These are phyloP conservation scores for Coranthus polyacanthus DNA, from an alignment of 2,797 vertebrate species.

Conservation along the genomic window DNA sequence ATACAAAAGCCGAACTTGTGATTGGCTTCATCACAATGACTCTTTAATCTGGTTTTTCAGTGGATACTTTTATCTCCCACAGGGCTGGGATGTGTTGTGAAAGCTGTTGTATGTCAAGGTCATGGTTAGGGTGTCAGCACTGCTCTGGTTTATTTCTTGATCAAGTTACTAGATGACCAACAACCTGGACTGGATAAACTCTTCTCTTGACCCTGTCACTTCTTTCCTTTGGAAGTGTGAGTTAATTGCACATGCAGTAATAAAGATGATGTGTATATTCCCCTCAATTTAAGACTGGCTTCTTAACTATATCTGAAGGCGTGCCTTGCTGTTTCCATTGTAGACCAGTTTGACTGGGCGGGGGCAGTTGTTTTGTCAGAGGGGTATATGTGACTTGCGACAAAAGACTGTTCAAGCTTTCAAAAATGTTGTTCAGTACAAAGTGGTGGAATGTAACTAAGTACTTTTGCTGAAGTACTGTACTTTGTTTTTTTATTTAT, in stretches of 20 bases:
- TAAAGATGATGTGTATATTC: conserved; percentile 1
- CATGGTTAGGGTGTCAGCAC: conserved; percentile 34
- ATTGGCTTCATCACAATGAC: conserved; percentile 5
- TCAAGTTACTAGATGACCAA: conserved; percentile 39
- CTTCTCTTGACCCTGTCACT: conserved; percentile 32
- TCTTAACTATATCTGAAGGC: not conserved
- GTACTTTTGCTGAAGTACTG: too few species aligned
- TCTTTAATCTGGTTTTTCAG: conserved; percentile 17
- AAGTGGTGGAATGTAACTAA: too few species aligned
- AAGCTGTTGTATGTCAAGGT: conserved; percentile 42
- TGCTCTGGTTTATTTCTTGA: conserved; percentile 64
- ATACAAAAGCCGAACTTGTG: conserved; percentile 12
- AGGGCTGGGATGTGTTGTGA: conserved; percentile 36
- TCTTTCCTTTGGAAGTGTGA: not conserved
- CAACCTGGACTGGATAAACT: conserved; percentile 41
- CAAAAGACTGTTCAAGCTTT: too few species aligned
- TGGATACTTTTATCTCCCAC: conserved; percentile 2
- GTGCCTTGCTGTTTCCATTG: not conserved
- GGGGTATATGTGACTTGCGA: too few species aligned
- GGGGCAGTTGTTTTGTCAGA: too few species aligned
- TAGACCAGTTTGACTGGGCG: too few species aligned
- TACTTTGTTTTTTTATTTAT: too few species aligned
- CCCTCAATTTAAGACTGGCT: not conserved
- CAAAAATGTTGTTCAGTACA: too few species aligned
- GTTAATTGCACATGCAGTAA: not conserved